These are phyloP conservation scores for Galerucella pusilla DNA, from an alignment of 2,888 invertebrate species.

Conservation along the genomic window DNA sequence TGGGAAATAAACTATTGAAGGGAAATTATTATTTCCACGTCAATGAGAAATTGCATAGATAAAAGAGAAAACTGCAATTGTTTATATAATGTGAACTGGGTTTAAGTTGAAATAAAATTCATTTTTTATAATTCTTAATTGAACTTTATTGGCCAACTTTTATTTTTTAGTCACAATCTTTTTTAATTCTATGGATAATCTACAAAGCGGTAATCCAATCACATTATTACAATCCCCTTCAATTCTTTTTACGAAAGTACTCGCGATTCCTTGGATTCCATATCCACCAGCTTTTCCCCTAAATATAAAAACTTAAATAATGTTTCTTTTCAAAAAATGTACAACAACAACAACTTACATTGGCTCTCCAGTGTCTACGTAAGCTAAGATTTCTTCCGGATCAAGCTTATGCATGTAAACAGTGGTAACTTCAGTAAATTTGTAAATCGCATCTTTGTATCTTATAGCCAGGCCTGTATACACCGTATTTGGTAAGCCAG, in stretches of 20 bases:
- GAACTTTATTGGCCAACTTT: too few species aligned
- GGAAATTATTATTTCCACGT: background rate
- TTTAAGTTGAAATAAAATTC: too few species aligned
- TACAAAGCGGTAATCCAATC: slow-evolving; percentile 75
- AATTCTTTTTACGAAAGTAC: slow-evolving; percentile 72
- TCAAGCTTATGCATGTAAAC: slow-evolving; percentile 84
- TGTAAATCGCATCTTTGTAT: slow-evolving; percentile 69
- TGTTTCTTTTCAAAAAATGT: too few species aligned
- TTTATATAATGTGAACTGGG: background rate
- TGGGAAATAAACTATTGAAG: background rate
- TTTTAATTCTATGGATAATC: slow-evolving; percentile 57
- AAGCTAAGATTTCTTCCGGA: slow-evolving; percentile 80
- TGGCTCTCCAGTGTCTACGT: slow-evolving; percentile 90
- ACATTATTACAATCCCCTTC: slow-evolving; percentile 77
- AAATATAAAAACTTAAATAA: slow-evolving; percentile 41
- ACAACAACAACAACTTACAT: slow-evolving; percentile 71
- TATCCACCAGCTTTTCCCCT: slow-evolving; percentile 76
- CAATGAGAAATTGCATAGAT: too few species aligned
- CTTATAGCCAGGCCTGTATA: slow-evolving; percentile 89
- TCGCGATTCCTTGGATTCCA: slow-evolving; percentile 76
- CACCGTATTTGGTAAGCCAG: slow-evolving; percentile 82
- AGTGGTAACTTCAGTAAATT: slow-evolving; percentile 84
- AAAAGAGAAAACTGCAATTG: background rate
- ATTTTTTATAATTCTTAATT: too few species aligned
- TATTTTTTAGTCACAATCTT: slow-evolving; percentile 45